These are phyloP conservation scores for Scomber japonicus DNA, from an alignment of 2,113 vertebrate genomes.

Conservation along the genomic window DNA sequence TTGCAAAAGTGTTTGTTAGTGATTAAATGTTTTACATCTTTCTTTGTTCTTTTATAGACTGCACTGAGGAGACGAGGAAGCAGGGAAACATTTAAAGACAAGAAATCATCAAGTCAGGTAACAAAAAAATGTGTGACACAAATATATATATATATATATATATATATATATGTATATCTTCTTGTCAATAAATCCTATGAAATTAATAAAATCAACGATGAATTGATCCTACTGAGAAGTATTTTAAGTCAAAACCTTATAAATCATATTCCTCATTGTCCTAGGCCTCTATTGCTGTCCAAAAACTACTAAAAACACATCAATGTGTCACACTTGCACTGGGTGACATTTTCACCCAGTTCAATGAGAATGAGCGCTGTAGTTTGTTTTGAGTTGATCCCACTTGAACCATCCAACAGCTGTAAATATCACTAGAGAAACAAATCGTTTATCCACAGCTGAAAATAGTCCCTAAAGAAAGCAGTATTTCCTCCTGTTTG, in stretches of 20 bases:
- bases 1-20: neutral
- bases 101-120: slow-evolving; percentile 93
- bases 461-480: too few species aligned
- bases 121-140: neutral
- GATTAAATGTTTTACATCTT: neutral
- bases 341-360: neutral
- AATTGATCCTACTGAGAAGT: too few species aligned
- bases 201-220: too few species aligned
- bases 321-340: neutral
- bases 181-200: too few species aligned
- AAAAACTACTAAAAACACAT: too few species aligned
- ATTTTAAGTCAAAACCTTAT: too few species aligned
- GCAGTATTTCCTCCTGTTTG: neutral
- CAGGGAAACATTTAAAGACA: slow-evolving; percentile 95
- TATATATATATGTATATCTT: too few species aligned
- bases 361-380: neutral
- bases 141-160: too few species aligned
- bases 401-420: neutral
- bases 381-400: neutral
- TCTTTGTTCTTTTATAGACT: slow-evolving; percentile 86
- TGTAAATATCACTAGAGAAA: neutral
- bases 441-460: neutral
- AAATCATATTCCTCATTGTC: too few species aligned
- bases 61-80: slow-evolving; percentile 93
- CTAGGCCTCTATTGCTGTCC: too few species aligned